Conservation (phyloP, 2,797 vertebrate genomes). For the Gymnodraco acuticeps region DNA sequence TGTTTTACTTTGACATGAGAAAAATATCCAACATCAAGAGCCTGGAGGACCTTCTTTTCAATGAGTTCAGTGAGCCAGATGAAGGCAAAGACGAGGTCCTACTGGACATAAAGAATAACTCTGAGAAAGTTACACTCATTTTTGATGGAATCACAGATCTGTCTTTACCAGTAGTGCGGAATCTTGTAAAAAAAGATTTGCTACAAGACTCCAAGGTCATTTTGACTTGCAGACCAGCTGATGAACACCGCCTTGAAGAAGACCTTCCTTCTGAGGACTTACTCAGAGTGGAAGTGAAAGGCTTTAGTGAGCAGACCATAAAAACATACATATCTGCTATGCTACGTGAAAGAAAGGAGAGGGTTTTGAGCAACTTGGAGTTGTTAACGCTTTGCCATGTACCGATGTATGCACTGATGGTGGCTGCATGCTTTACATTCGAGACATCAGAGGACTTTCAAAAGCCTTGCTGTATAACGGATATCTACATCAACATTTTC, state of each 20-base stretch:
- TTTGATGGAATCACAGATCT: too few species aligned
- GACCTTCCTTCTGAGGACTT: rapidly evolving
- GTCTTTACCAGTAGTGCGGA: not conserved
- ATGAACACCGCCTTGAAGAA: conserved; percentile 9
- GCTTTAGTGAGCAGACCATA: conserved; percentile 2
- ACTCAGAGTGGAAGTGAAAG: conserved; percentile 23
- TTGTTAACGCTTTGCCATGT: conserved; percentile 72
- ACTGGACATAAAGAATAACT: too few species aligned
- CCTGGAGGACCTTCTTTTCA: too few species aligned
- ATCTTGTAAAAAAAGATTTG: not conserved
- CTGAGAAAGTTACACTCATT: too few species aligned
- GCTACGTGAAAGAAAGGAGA: not conserved
- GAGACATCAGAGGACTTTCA: not conserved
- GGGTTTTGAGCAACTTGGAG: conserved; percentile 56
- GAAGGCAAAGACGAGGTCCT: too few species aligned
- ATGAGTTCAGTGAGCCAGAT: too few species aligned
- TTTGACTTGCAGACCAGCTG: conserved; percentile 42
- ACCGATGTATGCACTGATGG: conserved; percentile 70
- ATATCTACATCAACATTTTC: conserved; percentile 44
- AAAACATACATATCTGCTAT: conserved; percentile 29
- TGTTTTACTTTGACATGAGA: too few species aligned
- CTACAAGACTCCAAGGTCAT: conserved; percentile 42
- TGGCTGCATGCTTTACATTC: conserved; percentile 43
- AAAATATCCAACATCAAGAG: too few species aligned
- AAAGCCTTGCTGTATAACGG: conserved; percentile 30